Base-by-base conservation (phyloP, 1,140 invertebrate species). In the Oscheius sp. region DNA sequence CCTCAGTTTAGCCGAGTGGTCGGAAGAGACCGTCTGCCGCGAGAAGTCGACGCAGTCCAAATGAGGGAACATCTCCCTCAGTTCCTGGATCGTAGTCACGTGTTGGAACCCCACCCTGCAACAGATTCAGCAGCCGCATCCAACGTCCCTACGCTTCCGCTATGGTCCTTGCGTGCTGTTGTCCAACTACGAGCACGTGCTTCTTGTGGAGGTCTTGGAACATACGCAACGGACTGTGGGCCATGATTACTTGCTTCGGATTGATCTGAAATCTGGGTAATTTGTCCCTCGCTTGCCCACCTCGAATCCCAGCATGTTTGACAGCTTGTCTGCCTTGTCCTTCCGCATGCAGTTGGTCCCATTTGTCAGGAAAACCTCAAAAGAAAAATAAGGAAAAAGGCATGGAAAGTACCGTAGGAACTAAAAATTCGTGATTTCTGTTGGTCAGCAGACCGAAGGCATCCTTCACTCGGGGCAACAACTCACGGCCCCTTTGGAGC, bases 11-110 rank as follows among this genome's bases (percentile, higher is more conserved):
- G 32, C 84, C 83, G 63, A 77, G 75, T 68, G 82, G n/a, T 52
- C 38, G 4, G 59, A 46, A 45, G 52, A 35, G 23, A 61, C 59
- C 7, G 38, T 18, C 62, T 59, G 61, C 84, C 88, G 86, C 58
- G 87, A 84, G 78, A 90, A 88, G 82, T 91, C 90, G 29, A 91
- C 89, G 80, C 89, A 90, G 82, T 91, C 90, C 55, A 91, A 85
- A 61, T 87, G 85, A 7, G 90, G 90, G 81, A 88, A 91, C 63
- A 89, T 88, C 29, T 86, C 82, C 28, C 88, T 85, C 28, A 91
- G 78, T 73, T 90, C 86, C 20, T 90, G 88, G 3, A 91, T 86
- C 0, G 89, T 90, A 18, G 87, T 87, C 0, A 88, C 86, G 64
- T 89, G 90, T 2, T 85, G 86, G 76, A 91, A 91, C 15, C 90